These are phyloP conservation scores for Campylomormyrus tamandua DNA, from an alignment of 2,113 vertebrate species.

Conservation along the genomic window DNA sequence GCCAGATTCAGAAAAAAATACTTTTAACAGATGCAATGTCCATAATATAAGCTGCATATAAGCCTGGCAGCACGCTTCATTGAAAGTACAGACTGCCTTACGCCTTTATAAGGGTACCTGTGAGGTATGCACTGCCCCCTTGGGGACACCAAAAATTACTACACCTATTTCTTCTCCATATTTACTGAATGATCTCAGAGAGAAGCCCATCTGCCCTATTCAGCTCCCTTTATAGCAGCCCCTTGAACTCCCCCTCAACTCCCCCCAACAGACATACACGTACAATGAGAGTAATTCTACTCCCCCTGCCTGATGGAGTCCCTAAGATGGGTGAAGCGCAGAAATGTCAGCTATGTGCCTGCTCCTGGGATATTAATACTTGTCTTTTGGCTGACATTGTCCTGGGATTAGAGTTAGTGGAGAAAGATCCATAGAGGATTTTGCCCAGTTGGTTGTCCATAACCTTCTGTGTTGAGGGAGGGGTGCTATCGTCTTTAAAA, in stretches of 20 bases:
- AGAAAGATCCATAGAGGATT: conserved; percentile 8
- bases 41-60: background rate
- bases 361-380: conserved; percentile 28
- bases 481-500: background rate
- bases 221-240: conserved; percentile 13
- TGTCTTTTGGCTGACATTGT: conserved; percentile 31
- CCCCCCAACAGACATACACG: background rate
- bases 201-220: background rate
- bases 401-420: conserved; percentile 10
- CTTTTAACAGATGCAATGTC: background rate
- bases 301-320: conserved; percentile 1
- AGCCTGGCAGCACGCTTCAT: background rate
- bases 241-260: background rate
- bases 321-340: conserved; percentile 4
- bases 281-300: conserved; percentile 16
- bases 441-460: background rate
- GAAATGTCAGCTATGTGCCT: conserved; percentile 18
- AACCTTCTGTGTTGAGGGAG: background rate
- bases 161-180: background rate
- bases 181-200: conserved; percentile 2
- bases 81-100: background rate
- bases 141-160: background rate
- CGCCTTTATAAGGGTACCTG: background rate
- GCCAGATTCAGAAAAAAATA: background rate
- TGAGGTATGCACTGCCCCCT: background rate